These are phyloP conservation scores for Heterodera carotae DNA, from an alignment of 1,140 invertebrate species.

Conservation along the genomic window DNA sequence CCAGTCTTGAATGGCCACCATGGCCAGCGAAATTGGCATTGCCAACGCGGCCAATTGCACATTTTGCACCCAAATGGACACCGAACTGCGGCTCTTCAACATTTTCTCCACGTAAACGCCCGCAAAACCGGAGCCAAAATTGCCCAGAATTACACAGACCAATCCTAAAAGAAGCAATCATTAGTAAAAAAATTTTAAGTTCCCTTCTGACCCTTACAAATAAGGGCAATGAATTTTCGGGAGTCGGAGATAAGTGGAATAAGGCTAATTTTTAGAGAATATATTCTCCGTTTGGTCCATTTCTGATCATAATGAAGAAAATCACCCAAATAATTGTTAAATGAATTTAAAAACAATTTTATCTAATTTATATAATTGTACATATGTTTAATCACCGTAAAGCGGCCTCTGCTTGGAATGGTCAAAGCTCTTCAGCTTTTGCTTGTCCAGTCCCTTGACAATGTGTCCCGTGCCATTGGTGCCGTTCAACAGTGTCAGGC, in stretches of 20 bases:
- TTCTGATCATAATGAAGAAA: no score
- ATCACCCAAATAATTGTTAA: no score
- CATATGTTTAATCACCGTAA: neutral
- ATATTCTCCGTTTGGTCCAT: no score
- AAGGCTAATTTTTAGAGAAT: no score
- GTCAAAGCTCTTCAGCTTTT: neutral
- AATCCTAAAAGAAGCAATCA: constrained; percentile 72
- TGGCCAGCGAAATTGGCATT: constrained; percentile 69
- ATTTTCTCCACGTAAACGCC: constrained; percentile 99
- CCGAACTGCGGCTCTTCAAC: constrained; percentile 80
- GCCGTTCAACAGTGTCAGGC: neutral
- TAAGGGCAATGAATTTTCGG: no score
- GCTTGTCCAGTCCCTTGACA: neutral
- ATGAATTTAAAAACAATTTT: no score
- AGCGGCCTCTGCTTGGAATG: neutral
- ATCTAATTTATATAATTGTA: no score
- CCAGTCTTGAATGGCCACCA: neutral
- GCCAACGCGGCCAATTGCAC: constrained; percentile 77
- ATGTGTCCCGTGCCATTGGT: neutral
- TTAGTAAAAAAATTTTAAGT: no score
- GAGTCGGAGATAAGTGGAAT: no score
- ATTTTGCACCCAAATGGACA: constrained; percentile 94
- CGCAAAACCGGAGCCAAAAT: constrained; percentile 94
- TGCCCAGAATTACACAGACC: constrained; percentile 83
- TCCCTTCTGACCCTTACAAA: no score